A percentile compares a stretch with the other conserved stretches of the same genome.
These are phyloP conservation scores for Nebria ingens DNA, from an alignment of 1,140 invertebrate genomes.

Conservation along the genomic window DNA sequence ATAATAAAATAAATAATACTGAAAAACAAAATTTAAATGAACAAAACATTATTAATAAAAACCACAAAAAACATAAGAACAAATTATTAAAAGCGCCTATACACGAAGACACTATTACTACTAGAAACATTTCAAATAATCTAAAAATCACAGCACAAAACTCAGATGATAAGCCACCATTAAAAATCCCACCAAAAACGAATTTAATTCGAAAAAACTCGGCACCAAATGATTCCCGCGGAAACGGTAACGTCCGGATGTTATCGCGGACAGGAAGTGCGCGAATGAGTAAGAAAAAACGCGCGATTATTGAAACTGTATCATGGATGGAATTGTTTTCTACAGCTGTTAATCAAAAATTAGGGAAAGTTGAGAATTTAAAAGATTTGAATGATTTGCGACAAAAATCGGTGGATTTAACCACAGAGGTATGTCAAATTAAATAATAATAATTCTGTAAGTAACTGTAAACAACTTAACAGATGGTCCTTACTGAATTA, in stretches of 20 bases:
- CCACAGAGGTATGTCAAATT: neutral
- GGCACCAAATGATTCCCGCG: neutral
- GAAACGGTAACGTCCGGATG: neutral
- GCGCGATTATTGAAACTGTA: neutral
- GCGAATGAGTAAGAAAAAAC: neutral
- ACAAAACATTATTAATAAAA: too few species aligned
- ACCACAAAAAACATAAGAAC: too few species aligned
- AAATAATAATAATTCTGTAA: too few species aligned
- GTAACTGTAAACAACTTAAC: too few species aligned
- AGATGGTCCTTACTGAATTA: too few species aligned
- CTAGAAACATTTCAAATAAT: too few species aligned
- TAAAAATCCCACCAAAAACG: neutral
- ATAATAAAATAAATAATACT: too few species aligned
- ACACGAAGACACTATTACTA: too few species aligned
- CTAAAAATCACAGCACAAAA: neutral
- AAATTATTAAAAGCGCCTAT: too few species aligned
- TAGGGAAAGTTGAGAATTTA: neutral
- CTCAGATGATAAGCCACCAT: neutral
- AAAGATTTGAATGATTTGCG: neutral
- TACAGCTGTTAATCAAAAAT: neutral
- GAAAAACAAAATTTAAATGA: too few species aligned
- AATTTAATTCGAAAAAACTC: neutral
- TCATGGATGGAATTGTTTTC: neutral
- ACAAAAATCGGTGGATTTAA: neutral
- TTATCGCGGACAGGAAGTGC: neutral